Base-by-base conservation (phyloP, 2,797 vertebrate genomes). In the Protosalanx chinensis region DNA sequence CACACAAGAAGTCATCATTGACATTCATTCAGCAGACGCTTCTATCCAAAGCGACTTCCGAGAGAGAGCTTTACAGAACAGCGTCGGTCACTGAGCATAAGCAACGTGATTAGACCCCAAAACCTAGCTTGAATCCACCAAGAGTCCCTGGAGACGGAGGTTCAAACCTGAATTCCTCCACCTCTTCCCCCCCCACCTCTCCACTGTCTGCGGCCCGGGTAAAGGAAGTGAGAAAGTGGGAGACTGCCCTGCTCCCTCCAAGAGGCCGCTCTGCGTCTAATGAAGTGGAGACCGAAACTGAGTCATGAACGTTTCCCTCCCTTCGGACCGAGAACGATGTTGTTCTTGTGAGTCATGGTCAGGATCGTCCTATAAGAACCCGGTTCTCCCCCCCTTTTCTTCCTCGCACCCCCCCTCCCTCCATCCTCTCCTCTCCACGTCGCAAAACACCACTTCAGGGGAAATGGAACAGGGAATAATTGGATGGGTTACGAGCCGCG, bases 381-480 rank as follows among this genome's bases (percentile, higher is more conserved):
- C 20, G 0, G 27, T 3, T 23, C 10, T 60, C 58, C 4, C 4
- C 20, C 58, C 23, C 18, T 15, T 7, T 15, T 49, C 46, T 6
- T 2, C 1, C 46, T 49, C 46, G 4, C 33, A 4, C 33, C 33
- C 2, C 33, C 46, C 30, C 3, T 15, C 10, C 10, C 20, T 65
- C 20, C 6, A 33, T 41, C 23, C 64, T 27, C 1, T 23, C 56
- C 23, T n/a, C 29, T 29, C 12, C 71, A 66, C 69, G 29, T 78
- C 67, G 20, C 71, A 53, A 51, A 23, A 74, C 72, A 20, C 75
- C 0, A 82, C 84, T 74, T 58, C 76, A 18, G 81, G 84, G 76
- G 70, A 27, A 51, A 72, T 75, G 72, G 79, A 30, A 66, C 20
- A 60, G 63, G 35, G 79, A 3, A 76, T 88, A 86, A 89, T 85